A percentile compares a stretch with the other conserved stretches of the same genome.
These are phyloP conservation scores for Tenualosa ilisha DNA, from an alignment of 2,797 vertebrate species.

Conservation along the genomic window DNA sequence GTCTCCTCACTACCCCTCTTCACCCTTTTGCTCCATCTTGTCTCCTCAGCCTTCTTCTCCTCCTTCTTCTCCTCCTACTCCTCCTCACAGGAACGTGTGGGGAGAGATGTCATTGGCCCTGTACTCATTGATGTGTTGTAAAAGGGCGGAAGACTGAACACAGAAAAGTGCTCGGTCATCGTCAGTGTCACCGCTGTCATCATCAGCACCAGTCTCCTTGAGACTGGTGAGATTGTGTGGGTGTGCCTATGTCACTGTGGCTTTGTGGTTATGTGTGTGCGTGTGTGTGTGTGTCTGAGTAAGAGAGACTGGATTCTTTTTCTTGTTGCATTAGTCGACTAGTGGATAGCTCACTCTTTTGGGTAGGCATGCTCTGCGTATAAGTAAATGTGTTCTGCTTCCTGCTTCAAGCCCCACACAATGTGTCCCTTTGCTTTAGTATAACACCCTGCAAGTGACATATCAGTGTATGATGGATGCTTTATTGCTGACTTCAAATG, in stretches of 20 bases:
- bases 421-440: no score
- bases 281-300: not conserved
- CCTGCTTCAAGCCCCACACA: no score
- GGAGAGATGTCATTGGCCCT: not conserved
- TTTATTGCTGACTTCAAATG: no score
- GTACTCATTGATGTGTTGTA: not conserved
- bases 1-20: not conserved
- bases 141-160: not conserved
- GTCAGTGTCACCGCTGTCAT: not conserved
- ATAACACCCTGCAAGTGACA: no score
- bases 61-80: not conserved
- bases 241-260: conserved; percentile 32
- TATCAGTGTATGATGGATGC: no score
- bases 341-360: no score
- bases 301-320: not conserved
- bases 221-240: conserved; percentile 27
- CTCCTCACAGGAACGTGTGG: not conserved
- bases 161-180: not conserved
- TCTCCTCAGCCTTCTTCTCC: not conserved
- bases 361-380: no score
- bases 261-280: not conserved
- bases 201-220: not conserved
- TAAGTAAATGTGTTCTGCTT: no score
- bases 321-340: no score
- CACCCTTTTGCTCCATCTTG: not conserved